Evolutionary conservation across 2,797 vertebrate species (phyloP).

Genomic region (Sebastes diaconus): DNA sequence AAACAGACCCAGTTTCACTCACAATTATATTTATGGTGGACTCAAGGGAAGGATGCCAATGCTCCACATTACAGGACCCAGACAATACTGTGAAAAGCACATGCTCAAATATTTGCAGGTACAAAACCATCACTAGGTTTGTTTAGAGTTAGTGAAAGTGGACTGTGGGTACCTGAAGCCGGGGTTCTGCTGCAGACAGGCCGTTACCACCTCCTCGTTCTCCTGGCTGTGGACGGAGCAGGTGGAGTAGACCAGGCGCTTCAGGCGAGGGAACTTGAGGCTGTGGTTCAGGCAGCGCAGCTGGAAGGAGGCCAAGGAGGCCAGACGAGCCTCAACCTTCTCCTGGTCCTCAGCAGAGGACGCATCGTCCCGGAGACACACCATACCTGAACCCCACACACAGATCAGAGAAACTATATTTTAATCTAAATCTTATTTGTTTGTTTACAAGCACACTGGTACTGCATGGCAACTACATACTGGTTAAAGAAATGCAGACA

Average conservation of each 20-base stretch:
- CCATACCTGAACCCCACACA: conserved; percentile 84
- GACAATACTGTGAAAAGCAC: neutral
- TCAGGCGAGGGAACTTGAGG: conserved; percentile 86
- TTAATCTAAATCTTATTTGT: neutral
- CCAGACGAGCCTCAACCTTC: conserved; percentile 77
- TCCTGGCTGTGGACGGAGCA: conserved; percentile 92
- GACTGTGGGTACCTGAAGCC: conserved; percentile 84
- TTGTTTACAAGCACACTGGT: neutral
- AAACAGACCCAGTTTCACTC: neutral
- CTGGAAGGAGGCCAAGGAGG: conserved; percentile 90
- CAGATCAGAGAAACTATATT: neutral
- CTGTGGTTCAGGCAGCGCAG: conserved; percentile 85
- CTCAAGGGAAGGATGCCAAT: neutral
- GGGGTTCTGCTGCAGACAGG: conserved; percentile 80
- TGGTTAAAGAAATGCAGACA: neutral
- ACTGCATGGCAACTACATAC: neutral
- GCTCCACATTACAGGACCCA: neutral
- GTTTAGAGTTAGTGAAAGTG: too few relatives aligned
- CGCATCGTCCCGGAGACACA: conserved; percentile 70
- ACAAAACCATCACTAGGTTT: neutral
- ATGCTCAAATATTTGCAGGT: neutral
- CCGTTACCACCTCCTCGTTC: conserved; percentile 89
- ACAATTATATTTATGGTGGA: neutral
- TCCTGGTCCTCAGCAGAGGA: conserved; percentile 43
- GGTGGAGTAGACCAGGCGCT: conserved; percentile 91